These are phyloP conservation scores for Clarias pachynema DNA, from an alignment of 2,797 vertebrate species.

Conservation along the genomic window DNA sequence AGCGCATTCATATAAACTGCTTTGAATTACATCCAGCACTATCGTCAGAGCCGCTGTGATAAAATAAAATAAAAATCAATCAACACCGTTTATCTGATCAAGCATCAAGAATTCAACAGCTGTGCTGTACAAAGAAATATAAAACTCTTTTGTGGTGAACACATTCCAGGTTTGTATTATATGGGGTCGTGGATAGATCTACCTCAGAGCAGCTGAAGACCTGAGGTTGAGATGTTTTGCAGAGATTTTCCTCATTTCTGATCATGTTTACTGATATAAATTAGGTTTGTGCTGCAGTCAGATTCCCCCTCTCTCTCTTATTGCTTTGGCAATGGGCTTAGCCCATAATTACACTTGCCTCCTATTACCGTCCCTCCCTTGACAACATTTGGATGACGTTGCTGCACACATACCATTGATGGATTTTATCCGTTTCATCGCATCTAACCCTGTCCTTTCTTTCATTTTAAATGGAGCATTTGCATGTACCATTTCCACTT, in stretches of 20 bases:
- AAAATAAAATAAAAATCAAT: not conserved
- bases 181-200: not conserved
- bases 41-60: not conserved
- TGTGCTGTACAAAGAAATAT: not conserved
- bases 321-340: slow-evolving; percentile 8
- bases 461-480: slow-evolving; percentile 71
- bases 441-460: slow-evolving; percentile 61
- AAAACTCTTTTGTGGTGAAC: slow-evolving; percentile 1
- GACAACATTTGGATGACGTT: slow-evolving; percentile 19
- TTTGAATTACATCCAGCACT: not conserved
- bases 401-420: slow-evolving; percentile 22
- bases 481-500: slow-evolving; percentile 62
- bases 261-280: slow-evolving; percentile 43
- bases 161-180: slow-evolving; percentile 11
- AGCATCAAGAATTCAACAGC: not conserved
- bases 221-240: slow-evolving; percentile 23
- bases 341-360: slow-evolving; percentile 12
- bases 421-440: slow-evolving; percentile 64
- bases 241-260: slow-evolving; percentile 31
- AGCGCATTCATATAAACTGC: not conserved
- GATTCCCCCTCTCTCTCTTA: not conserved
- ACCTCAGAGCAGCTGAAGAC: not conserved
- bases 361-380: slow-evolving; percentile 34
- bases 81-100: not conserved
- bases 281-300: slow-evolving; percentile 3